Evolutionary conservation across 2,888 invertebrate species (phyloP), one percentile per base, ranked within the genome.

Genomic region (Microdon myrmicae): DNA sequence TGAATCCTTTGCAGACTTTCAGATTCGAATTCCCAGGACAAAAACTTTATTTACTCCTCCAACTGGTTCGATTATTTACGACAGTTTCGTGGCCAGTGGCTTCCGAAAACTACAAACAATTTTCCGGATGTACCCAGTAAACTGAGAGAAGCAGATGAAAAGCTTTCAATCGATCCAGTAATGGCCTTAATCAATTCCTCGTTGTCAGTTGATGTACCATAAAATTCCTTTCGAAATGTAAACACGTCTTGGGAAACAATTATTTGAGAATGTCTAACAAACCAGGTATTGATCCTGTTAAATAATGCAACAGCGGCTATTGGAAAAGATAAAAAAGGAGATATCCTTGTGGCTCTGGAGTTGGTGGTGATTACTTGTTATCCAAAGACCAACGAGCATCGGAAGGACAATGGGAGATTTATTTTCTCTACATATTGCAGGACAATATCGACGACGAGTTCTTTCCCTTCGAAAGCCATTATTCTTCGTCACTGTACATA

Each of bases 401-500:
- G n/a, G 53, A 53, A 58, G 39, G 61, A 56, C 61, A 64, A 43
- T 26, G 16, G 32, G 23, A 58, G 64, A 64, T 64, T 64, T 64
- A 64, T 64, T 43, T 58, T 58, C 58, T 32, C 35, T 47, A 64
- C 64, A 64, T 47, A 58, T 47, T 58, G 58, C 53, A 34, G 51
- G 64, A 53, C 61, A 56, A 44, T 44, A 48, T 48, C 43, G 22
- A 56, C 39, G 38, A 45, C 56, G n/a, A n/a, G n/a, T n/a, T n/a
- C n/a, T n/a, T n/a, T 39, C 31, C 22, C 58, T 47, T 37, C 41
- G 17, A 34, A 53, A 47, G 19, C 58, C 58, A 64, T 64, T 64
- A 64, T 43, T 64, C 64, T 64, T 64, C 64, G 64, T 64, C 64
- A 64, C 43, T 41, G 64, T 64, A 58, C 56, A 64, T 64, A 64